Evolutionary conservation across 2,113 vertebrate species (phyloP).

Genomic region (Bos javanicus): DNA sequence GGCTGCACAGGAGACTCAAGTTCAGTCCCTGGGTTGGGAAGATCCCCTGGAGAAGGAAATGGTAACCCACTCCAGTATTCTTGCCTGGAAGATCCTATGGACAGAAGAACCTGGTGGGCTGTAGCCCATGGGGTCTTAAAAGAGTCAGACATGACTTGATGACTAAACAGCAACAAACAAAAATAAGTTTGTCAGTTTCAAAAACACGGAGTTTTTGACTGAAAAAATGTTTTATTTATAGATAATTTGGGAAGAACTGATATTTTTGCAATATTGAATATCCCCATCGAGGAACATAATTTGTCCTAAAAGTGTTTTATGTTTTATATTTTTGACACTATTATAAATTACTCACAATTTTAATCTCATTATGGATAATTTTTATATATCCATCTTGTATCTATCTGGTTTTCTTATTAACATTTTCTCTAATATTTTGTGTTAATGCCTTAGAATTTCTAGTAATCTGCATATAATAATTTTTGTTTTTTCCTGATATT

Average conservation of each 20-base stretch:
- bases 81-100: not conserved
- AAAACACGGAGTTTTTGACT: not conserved
- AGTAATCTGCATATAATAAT: not conserved
- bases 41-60: not conserved
- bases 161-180: not conserved
- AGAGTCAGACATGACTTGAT: not conserved
- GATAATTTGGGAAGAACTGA: not conserved
- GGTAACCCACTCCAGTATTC: not conserved
- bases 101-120: not conserved
- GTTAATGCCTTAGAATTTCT: not conserved
- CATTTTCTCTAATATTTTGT: not conserved
- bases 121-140: not conserved
- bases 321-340: not conserved
- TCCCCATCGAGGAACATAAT: not conserved
- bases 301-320: not conserved
- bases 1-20: not conserved
- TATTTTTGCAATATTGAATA: not conserved
- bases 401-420: not conserved
- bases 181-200: not conserved
- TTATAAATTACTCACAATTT: not conserved
- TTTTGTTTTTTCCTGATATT: not conserved
- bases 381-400: not conserved
- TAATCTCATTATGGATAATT: not conserved
- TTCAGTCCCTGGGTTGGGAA: not conserved
- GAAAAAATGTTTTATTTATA: not conserved